Percentiles rank a stretch among this genome's conserved stretches.
phyloP scores from a whole-genome alignment of 2,113 vertebrate genomes.

The Alouatta palliata region DNA sequence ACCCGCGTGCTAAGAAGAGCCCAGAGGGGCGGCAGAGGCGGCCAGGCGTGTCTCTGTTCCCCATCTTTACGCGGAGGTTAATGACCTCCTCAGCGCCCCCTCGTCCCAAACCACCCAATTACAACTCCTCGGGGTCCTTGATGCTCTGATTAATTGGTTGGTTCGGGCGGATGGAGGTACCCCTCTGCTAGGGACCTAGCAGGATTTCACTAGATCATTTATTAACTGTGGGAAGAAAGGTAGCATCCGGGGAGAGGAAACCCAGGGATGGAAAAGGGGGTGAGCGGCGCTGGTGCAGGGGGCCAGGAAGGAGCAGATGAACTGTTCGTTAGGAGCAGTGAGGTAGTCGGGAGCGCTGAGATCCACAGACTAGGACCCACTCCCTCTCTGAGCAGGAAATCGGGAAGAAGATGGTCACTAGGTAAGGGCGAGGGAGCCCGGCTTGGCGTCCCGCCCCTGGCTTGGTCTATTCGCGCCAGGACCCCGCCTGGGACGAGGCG shows the following conservation, averaged over 20 bases:
- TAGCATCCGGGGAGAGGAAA: background rate
- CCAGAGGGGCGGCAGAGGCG: background rate
- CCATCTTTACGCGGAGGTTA: background rate
- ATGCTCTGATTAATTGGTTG: background rate
- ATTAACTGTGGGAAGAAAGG: background rate
- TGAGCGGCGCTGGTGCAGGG: background rate
- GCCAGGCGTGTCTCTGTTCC: background rate
- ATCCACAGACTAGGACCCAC: background rate
- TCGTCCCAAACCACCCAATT: background rate
- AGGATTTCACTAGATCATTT: background rate
- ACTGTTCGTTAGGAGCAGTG: background rate
- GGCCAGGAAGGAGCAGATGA: background rate
- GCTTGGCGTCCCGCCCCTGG: background rate
- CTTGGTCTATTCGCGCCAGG: background rate
- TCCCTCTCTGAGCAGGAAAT: background rate
- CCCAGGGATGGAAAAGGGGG: background rate
- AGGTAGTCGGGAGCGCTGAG: background rate
- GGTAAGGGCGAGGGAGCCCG: background rate
- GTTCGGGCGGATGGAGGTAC: background rate
- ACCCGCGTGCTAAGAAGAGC: slow-evolving; percentile 40
- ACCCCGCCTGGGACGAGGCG: background rate
- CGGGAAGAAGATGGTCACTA: background rate
- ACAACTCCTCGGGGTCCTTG: background rate
- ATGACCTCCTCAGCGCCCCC: slow-evolving; percentile 17
- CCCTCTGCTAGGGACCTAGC: background rate